Evolutionary conservation across 2,113 vertebrate species (phyloP).

Genomic region (Chaenocephalus aceratus): DNA sequence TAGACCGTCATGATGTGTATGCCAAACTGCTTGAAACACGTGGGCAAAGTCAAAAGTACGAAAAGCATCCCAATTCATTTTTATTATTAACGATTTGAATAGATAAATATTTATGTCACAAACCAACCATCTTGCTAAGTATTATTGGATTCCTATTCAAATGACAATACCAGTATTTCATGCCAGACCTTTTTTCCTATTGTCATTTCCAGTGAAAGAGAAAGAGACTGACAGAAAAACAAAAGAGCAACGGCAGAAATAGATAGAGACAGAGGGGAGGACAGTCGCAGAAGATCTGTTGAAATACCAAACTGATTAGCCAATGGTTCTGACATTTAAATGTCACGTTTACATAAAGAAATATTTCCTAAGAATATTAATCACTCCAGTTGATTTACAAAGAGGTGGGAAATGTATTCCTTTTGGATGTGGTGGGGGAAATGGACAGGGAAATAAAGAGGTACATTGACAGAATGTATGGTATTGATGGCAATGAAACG

Average conservation of each 20-base stretch:
- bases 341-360: slow-evolving; percentile 80
- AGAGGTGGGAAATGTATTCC: slow-evolving; percentile 45
- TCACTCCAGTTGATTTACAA: slow-evolving; percentile 61
- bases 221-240: slow-evolving; percentile 39
- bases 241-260: slow-evolving; percentile 52
- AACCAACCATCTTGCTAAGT: too few species aligned
- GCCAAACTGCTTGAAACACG: too few species aligned
- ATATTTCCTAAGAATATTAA: slow-evolving; percentile 77
- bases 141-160: background rate
- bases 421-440: slow-evolving; percentile 8
- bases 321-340: slow-evolving; percentile 80
- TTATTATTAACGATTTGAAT: too few species aligned
- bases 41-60: too few species aligned
- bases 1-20: too few species aligned
- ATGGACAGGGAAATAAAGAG: slow-evolving; percentile 6
- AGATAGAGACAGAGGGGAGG: slow-evolving; percentile 59
- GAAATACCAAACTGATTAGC: slow-evolving; percentile 80
- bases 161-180: background rate
- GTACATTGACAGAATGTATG: background rate
- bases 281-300: slow-evolving; percentile 64
- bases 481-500: background rate
- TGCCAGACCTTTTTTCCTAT: slow-evolving; percentile 4
- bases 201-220: slow-evolving; percentile 15
- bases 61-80: too few species aligned
- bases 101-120: too few species aligned